phyloP scores from a whole-genome alignment of 1,140 invertebrate species.

The Bombus sibiricus region DNA sequence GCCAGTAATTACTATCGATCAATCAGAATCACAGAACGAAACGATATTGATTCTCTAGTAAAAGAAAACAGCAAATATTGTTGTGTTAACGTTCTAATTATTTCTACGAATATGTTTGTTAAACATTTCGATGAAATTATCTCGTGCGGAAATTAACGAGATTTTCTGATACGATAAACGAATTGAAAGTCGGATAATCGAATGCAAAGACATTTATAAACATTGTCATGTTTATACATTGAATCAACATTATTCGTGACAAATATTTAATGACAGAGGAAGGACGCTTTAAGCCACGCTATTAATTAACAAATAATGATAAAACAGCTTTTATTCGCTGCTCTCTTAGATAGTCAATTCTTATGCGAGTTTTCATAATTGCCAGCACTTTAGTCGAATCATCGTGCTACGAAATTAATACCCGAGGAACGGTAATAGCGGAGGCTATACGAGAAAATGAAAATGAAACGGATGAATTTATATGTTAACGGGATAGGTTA shows the following conservation, averaged over 20 bases:
- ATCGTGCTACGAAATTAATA: background rate
- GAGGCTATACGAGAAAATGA: background rate
- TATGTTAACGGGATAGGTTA: background rate
- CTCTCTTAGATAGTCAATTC: no score
- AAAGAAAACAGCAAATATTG: background rate
- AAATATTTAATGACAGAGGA: background rate
- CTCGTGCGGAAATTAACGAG: background rate
- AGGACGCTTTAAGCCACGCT: background rate
- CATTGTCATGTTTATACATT: background rate
- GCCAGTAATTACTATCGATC: conserved; percentile 15
- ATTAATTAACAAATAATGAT: background rate
- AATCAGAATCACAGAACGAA: background rate
- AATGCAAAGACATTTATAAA: background rate
- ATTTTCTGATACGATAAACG: background rate
- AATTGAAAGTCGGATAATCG: background rate
- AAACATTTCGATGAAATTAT: background rate
- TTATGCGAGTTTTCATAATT: background rate
- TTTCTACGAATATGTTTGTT: background rate
- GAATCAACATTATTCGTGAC: background rate
- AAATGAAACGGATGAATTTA: conserved; percentile 10
- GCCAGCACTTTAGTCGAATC: background rate
- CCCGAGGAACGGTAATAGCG: background rate
- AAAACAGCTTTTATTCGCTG: no score
- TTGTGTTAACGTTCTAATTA: no score
- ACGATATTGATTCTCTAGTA: background rate